phyloP scores from a whole-genome alignment of 2,797 vertebrate genomes.

The Myotis findleyi region DNA sequence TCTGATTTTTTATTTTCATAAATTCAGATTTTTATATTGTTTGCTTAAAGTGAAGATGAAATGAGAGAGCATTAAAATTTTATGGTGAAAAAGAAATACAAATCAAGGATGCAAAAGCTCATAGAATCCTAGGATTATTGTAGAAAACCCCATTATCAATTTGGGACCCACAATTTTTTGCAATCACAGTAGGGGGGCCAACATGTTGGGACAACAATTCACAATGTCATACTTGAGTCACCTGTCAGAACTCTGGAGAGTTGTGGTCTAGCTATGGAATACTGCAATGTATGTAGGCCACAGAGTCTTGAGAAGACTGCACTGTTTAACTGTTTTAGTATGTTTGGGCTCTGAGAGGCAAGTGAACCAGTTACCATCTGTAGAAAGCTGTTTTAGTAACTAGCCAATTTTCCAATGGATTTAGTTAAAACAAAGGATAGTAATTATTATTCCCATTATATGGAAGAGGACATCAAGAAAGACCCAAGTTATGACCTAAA shows the following conservation, averaged over 20 bases:
- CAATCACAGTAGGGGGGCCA: not conserved
- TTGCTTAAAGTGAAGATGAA: slow-evolving; percentile 35
- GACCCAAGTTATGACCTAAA: not conserved
- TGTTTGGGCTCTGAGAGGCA: not conserved
- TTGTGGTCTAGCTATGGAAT: not conserved
- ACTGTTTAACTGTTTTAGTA: not conserved
- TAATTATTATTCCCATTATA: not conserved
- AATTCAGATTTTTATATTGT: slow-evolving; percentile 40
- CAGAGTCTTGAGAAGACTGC: not conserved
- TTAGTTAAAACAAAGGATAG: not conserved
- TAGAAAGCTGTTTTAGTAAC: not conserved
- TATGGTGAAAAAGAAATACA: slow-evolving; percentile 18
- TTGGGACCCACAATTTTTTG: not conserved
- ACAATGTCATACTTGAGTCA: not conserved
- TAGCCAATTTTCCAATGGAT: not conserved
- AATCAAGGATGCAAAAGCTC: not conserved
- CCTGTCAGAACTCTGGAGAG: not conserved
- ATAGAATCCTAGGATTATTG: not conserved
- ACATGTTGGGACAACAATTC: not conserved
- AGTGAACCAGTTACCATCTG: not conserved
- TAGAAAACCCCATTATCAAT: not conserved
- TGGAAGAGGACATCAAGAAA: not conserved
- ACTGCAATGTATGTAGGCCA: not conserved
- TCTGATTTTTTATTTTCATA: slow-evolving; percentile 47
- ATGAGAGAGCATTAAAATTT: slow-evolving; percentile 7